Conservation (phyloP, 2,797 vertebrate species). For the Nyctibius grandis region DNA sequence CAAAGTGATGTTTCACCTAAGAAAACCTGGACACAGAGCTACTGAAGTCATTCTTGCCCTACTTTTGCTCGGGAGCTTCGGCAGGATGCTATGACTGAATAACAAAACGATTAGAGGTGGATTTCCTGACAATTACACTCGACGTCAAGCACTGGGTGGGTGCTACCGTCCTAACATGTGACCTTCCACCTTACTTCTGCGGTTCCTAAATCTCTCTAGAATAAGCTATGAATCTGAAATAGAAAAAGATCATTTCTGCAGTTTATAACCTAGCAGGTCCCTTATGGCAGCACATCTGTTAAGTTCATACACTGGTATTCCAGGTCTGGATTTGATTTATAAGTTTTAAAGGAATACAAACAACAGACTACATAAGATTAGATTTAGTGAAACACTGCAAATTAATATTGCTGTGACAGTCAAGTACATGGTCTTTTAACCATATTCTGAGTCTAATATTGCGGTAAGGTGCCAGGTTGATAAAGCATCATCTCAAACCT, state of each 20-base stretch:
- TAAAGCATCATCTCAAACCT: slow-evolving; percentile 28
- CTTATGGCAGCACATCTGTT: slow-evolving; percentile 69
- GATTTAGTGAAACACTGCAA: slow-evolving; percentile 39
- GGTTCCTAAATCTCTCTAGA: slow-evolving; percentile 43
- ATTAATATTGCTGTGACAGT: slow-evolving; percentile 49
- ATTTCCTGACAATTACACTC: slow-evolving; percentile 56
- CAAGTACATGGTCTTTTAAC: slow-evolving; percentile 21
- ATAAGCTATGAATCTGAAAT: slow-evolving; percentile 34
- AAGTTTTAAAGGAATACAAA: slow-evolving; percentile 59
- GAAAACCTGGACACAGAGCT: slow-evolving; percentile 72
- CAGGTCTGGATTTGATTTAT: slow-evolving; percentile 69
- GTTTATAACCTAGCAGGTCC: slow-evolving; percentile 65
- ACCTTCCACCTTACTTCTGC: slow-evolving; percentile 47
- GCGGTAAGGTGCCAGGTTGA: background rate
- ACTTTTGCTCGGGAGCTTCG: slow-evolving; percentile 62
- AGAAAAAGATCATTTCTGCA: slow-evolving; percentile 65
- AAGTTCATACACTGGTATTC: slow-evolving; percentile 65
- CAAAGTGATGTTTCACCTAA: slow-evolving; percentile 82
- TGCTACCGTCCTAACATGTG: background rate
- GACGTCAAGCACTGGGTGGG: slow-evolving; percentile 34
- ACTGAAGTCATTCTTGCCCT: slow-evolving; percentile 63
- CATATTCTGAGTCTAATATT: slow-evolving; percentile 2
- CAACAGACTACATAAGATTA: slow-evolving; percentile 45
- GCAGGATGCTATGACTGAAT: slow-evolving; percentile 12
- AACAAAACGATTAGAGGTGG: slow-evolving; percentile 19